Conservation (phyloP, 2,113 vertebrate genomes). For the Xenopus borealis region DNA sequence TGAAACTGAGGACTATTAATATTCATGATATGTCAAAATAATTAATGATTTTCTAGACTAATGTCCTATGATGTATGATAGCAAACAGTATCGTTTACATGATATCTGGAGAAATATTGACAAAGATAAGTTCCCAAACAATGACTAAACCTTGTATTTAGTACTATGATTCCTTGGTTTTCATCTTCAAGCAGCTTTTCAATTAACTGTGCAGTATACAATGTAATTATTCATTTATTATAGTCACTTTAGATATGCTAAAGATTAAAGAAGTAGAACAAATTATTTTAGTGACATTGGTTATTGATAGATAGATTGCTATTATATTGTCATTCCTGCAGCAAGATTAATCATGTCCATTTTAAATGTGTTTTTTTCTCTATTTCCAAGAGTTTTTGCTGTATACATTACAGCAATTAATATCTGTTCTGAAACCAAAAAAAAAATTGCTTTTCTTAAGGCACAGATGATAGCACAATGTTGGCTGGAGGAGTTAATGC, state of each 20-base stretch:
- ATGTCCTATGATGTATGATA: constrained; percentile 68
- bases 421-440: no score
- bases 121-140: constrained; percentile 79
- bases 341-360: constrained; percentile 68
- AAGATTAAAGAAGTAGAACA: constrained; percentile 77
- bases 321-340: constrained; percentile 63
- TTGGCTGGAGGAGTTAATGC: no score
- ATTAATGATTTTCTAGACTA: constrained; percentile 69
- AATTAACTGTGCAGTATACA: constrained; percentile 71
- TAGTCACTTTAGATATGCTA: constrained; percentile 77
- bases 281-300: constrained; percentile 75
- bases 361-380: constrained; percentile 47
- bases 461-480: no score
- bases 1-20: constrained; percentile 67
- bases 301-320: constrained; percentile 73
- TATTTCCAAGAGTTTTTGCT: not conserved
- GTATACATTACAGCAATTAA: no score
- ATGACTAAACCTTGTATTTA: constrained; percentile 74
- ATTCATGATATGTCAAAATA: constrained; percentile 70
- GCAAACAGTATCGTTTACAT: constrained; percentile 74
- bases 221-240: constrained; percentile 81
- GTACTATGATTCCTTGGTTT: constrained; percentile 78
- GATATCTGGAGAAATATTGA: constrained; percentile 75
- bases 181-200: constrained; percentile 73
- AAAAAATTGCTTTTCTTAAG: no score